phyloP scores from a whole-genome alignment of 2,888 invertebrate species.

The Conistra vaccinii region DNA sequence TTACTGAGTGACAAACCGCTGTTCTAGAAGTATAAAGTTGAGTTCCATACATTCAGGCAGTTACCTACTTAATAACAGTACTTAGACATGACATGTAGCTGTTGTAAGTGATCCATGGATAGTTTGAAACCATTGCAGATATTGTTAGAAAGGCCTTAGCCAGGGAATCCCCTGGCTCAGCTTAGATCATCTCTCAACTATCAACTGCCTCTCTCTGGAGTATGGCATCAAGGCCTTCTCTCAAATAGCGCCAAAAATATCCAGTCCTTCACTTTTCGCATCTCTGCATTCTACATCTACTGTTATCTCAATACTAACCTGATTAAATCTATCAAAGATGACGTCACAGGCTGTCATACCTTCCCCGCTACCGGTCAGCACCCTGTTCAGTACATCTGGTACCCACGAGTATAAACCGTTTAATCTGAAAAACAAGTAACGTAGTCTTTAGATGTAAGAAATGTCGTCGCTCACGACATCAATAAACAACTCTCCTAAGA shows the following conservation, averaged over 20 bases:
- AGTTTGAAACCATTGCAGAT: neutral
- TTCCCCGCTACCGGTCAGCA: conserved; percentile 77
- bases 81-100: neutral
- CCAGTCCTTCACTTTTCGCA: neutral
- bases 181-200: neutral
- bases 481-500: neutral
- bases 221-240: neutral
- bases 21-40: neutral
- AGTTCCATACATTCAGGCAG: no score
- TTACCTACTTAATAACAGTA: no score
- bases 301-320: conserved; percentile 69
- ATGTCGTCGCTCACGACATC: neutral
- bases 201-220: neutral
- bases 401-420: conserved; percentile 91
- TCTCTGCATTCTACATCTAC: neutral
- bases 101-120: neutral
- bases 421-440: conserved; percentile 70
- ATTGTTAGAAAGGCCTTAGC: neutral
- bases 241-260: neutral
- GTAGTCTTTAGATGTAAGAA: neutral
- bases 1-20: neutral
- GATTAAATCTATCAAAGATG: conserved; percentile 79
- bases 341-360: conserved; percentile 82
- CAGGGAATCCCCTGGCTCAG: no score
- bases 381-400: conserved; percentile 90